A percentile compares a stretch with the other conserved stretches of the same genome.
These are phyloP conservation scores for Listronotus oregonensis DNA, from an alignment of 1,140 invertebrate species.

Conservation along the genomic window DNA sequence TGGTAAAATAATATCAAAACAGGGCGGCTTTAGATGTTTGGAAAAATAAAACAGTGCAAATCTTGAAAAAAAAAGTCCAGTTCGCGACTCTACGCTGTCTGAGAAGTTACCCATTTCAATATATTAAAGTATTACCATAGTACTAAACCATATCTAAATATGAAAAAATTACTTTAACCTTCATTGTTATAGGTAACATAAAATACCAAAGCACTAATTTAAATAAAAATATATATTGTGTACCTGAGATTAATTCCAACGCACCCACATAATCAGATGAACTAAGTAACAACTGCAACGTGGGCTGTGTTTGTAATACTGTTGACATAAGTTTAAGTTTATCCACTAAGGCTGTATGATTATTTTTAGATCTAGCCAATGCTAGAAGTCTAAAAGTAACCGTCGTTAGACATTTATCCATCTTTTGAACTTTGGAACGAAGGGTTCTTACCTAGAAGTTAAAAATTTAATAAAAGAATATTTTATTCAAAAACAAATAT, in stretches of 20 bases:
- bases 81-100: too few species aligned
- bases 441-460: conserved; percentile 16
- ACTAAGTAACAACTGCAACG: conserved; percentile 91
- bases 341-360: conserved; percentile 68
- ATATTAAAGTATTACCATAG: too few species aligned
- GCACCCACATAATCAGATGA: conserved; percentile 97
- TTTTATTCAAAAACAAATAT: too few species aligned
- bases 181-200: too few species aligned
- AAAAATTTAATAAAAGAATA: conserved; percentile 42
- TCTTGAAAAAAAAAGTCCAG: too few species aligned
- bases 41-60: too few species aligned
- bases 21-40: too few species aligned
- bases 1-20: too few species aligned
- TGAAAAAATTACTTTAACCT: too few species aligned
- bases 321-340: conserved; percentile 92
- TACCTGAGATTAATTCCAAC: conserved; percentile 85
- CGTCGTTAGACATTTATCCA: conserved; percentile 80
- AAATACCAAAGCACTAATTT: too few species aligned
- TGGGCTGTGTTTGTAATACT: conserved; percentile 96
- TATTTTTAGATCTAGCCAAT: conserved; percentile 66
- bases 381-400: conserved; percentile 80
- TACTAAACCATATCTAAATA: too few species aligned
- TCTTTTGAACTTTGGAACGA: conserved; percentile 68
- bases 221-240: neutral
- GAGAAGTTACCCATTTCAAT: too few species aligned